A percentile compares a stretch with the other conserved stretches of the same genome.
These are phyloP conservation scores for Cantharis rustica DNA, from an alignment of 2,888 invertebrate species.

Conservation along the genomic window DNA sequence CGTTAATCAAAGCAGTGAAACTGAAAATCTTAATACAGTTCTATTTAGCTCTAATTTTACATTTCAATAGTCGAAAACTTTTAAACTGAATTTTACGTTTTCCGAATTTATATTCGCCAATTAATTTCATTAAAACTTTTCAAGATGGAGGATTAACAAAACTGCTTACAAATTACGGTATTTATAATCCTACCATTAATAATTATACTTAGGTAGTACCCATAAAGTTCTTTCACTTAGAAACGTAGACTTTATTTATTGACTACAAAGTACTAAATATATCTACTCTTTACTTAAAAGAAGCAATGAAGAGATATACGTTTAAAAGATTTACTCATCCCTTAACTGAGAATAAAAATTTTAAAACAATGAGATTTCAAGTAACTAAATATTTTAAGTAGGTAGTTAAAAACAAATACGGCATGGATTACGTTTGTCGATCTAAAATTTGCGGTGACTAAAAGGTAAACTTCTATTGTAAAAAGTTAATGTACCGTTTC, in stretches of 20 bases:
- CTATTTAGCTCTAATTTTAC: neutral
- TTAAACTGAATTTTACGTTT: neutral
- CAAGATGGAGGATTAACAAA: slow-evolving; percentile 14
- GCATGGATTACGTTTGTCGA: neutral
- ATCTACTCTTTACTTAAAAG: neutral
- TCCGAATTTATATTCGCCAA: neutral
- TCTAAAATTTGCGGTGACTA: slow-evolving; percentile 8
- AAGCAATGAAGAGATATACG: neutral
- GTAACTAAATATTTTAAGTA: neutral
- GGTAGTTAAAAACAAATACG: neutral
- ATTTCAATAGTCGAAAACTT: neutral
- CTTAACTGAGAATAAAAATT: neutral
- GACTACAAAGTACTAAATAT: neutral
- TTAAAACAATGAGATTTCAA: neutral
- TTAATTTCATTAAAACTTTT: slow-evolving; percentile 9
- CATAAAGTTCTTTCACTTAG: neutral
- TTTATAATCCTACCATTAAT: slow-evolving; percentile 14
- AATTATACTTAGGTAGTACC: neutral
- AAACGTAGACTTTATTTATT: slow-evolving; percentile 7
- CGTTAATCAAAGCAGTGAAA: neutral
- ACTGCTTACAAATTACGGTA: slow-evolving; percentile 10
- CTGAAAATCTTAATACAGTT: neutral
- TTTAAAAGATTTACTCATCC: neutral
- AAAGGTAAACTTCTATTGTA: neutral
- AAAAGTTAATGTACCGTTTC: neutral